Conservation (phyloP, 2,888 invertebrate genomes). For the Epistrophe grossulariae region DNA sequence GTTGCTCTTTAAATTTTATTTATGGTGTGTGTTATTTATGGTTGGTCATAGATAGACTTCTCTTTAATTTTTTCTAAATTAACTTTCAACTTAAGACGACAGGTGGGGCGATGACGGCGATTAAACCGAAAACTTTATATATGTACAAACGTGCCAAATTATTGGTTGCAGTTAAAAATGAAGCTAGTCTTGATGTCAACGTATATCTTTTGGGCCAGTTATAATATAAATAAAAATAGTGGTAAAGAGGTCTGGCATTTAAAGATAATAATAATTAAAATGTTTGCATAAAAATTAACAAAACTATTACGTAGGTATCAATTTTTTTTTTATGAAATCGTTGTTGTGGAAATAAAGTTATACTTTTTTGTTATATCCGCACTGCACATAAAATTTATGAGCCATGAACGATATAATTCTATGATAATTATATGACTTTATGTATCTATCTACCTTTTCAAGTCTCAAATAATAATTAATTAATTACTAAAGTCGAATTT, state of each 20-base stretch:
- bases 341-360: slow-evolving; percentile 44
- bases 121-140: slow-evolving; percentile 21
- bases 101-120: slow-evolving; percentile 7
- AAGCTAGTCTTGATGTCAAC: slow-evolving; percentile 19
- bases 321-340: slow-evolving; percentile 21
- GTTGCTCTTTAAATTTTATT: not conserved
- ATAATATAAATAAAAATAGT: slow-evolving; percentile 8
- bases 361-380: slow-evolving; percentile 24
- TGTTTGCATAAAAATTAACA: not conserved
- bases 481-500: slow-evolving; percentile 2
- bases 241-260: slow-evolving; percentile 40
- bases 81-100: not conserved
- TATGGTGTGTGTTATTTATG: not conserved
- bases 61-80: not conserved
- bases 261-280: slow-evolving; percentile 46
- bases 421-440: slow-evolving; percentile 9
- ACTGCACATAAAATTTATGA: slow-evolving; percentile 52
- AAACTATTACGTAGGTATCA: slow-evolving; percentile 33
- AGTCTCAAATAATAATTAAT: slow-evolving; percentile 2
- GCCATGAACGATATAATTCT: slow-evolving; percentile 55
- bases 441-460: not conserved
- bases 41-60: not conserved
- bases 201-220: slow-evolving; percentile 43
- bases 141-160: not conserved
- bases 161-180: slow-evolving; percentile 5